Conservation (phyloP, 2,797 vertebrate genomes). For the Cyclura pinguis region DNA sequence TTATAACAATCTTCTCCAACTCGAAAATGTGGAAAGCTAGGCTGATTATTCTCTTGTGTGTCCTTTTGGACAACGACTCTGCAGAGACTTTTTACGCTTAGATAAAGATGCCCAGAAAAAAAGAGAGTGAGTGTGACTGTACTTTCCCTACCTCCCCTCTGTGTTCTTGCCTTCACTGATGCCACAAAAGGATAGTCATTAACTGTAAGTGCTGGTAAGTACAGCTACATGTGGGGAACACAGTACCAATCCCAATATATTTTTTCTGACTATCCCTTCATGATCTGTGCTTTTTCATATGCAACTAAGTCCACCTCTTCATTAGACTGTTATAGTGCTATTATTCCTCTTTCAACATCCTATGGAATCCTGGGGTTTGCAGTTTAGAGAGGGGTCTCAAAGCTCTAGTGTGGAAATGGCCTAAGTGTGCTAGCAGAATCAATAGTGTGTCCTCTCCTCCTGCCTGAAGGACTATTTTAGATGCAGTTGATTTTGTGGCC, state of each 20-base stretch:
- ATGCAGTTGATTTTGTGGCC: neutral
- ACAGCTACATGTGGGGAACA: neutral
- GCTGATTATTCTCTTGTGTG: neutral
- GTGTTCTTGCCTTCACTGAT: neutral
- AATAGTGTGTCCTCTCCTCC: neutral
- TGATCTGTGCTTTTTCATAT: neutral
- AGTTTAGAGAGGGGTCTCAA: too few relatives aligned
- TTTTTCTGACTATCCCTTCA: fast-evolving
- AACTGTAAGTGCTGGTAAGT: neutral
- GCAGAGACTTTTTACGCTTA: neutral
- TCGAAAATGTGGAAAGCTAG: neutral
- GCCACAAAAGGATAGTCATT: too few relatives aligned
- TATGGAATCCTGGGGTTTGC: too few relatives aligned
- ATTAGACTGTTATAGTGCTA: too few relatives aligned
- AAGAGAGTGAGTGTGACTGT: neutral
- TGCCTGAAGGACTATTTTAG: conserved; percentile 15
- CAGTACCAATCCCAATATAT: neutral
- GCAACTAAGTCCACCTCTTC: neutral
- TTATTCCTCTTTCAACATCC: too few relatives aligned
- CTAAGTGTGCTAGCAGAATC: neutral
- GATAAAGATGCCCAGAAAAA: neutral
- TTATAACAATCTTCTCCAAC: neutral
- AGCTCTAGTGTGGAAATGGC: too few relatives aligned
- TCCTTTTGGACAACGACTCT: neutral
- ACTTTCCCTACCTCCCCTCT: too few relatives aligned